Conservation (phyloP, 92 coral and sea anemone genomes). For the Epizoanthus illoricatus region DNA sequence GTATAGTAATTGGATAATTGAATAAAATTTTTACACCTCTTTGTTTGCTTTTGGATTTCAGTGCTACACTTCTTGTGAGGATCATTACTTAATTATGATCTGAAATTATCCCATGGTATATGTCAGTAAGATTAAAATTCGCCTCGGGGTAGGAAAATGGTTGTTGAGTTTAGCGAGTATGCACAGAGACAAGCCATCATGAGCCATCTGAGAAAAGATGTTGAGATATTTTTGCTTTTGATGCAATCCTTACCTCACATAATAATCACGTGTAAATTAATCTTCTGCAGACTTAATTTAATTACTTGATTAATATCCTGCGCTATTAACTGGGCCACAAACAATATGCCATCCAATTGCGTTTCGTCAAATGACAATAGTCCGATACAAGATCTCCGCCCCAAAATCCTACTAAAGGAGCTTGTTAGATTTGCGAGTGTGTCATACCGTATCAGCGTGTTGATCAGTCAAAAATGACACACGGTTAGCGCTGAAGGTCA, state of each 20-base stretch:
- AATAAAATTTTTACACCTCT: too few relatives aligned
- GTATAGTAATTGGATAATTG: too few relatives aligned
- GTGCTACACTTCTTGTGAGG: too few relatives aligned
- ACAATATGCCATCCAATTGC: constrained; percentile 36
- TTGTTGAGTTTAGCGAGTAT: neutral
- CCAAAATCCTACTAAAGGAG: neutral
- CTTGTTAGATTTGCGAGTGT: constrained; percentile 18
- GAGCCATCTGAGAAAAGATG: neutral
- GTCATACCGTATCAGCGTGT: constrained; percentile 4
- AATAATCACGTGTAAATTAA: constrained; percentile 36
- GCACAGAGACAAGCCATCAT: neutral
- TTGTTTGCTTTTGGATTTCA: too few relatives aligned
- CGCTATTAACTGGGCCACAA: constrained; percentile 27
- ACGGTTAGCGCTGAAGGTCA: constrained; percentile 4
- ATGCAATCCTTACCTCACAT: constrained; percentile 1
- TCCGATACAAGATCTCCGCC: constrained; percentile 6
- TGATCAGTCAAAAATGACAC: constrained; percentile 20
- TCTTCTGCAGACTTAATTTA: constrained; percentile 20
- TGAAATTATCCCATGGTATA: too few relatives aligned
- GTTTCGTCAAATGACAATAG: constrained; percentile 8
- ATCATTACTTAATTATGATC: too few relatives aligned
- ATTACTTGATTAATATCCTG: constrained; percentile 35
- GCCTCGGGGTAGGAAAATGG: neutral
- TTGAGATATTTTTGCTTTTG: neutral
- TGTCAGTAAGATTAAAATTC: neutral